Evolutionary conservation across 2,888 invertebrate genomes (phyloP).

Genomic region (Agriopis marginaria): DNA sequence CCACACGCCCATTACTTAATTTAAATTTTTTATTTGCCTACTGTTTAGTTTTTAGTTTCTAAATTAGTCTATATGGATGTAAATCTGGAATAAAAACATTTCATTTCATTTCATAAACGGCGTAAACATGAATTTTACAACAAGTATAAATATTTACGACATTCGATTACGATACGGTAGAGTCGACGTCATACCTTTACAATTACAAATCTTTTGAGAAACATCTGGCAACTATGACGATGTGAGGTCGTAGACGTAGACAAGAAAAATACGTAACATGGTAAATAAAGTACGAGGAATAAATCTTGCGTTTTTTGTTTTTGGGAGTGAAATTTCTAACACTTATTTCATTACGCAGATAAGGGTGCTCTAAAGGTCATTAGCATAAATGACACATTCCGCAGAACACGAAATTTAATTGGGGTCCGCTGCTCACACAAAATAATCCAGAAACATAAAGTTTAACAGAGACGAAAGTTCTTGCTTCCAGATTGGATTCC

Average conservation of each 20-base stretch:
- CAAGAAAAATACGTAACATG: conserved; percentile 22
- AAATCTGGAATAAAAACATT: no score
- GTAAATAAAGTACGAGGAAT: background rate
- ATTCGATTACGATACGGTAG: conserved; percentile 14
- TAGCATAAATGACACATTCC: conserved; percentile 13
- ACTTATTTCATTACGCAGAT: conserved; percentile 2
- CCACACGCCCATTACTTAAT: no score
- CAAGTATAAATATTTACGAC: conserved; percentile 8
- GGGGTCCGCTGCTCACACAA: conserved; percentile 13
- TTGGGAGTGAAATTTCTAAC: background rate
- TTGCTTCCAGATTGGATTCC: background rate
- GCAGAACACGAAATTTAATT: conserved; percentile 13
- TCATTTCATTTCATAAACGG: no score
- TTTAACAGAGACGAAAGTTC: background rate
- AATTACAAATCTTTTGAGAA: conserved; percentile 31
- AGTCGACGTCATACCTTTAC: conserved; percentile 29
- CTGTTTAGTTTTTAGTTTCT: no score
- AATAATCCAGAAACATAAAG: conserved; percentile 18
- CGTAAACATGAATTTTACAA: no score
- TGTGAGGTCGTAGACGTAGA: conserved; percentile 23
- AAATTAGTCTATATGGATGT: no score
- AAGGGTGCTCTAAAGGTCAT: background rate
- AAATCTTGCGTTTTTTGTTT: background rate
- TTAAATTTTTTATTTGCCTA: no score
- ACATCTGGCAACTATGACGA: conserved; percentile 44